These are phyloP conservation scores for Drosophila ohnishii DNA, from an alignment of 1,140 invertebrate species.

Conservation along the genomic window DNA sequence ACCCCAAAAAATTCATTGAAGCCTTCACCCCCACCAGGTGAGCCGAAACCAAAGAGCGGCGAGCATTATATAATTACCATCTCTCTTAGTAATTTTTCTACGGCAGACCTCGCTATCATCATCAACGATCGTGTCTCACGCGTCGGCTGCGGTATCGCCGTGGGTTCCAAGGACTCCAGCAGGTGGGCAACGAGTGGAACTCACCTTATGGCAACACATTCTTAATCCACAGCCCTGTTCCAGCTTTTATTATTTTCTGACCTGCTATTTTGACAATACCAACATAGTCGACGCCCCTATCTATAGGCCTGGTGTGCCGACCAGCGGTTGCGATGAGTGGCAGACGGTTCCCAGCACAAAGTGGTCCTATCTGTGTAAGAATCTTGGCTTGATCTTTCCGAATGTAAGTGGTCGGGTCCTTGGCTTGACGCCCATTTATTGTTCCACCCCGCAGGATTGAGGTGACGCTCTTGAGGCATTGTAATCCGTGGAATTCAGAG, in stretches of 20 bases:
- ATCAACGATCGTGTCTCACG: slow-evolving; percentile 57
- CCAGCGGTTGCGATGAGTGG: slow-evolving; percentile 39
- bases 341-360: background rate
- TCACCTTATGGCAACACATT: background rate
- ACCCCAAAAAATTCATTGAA: slow-evolving; percentile 22
- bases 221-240: background rate
- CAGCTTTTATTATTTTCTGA: slow-evolving; percentile 46
- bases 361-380: slow-evolving; percentile 37
- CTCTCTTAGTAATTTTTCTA: background rate
- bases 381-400: slow-evolving; percentile 37
- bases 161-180: background rate
- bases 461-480: background rate
- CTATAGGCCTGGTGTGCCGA: slow-evolving; percentile 31
- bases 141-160: slow-evolving; percentile 46
- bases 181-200: background rate
- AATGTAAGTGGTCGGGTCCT: background rate
- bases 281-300: slow-evolving; percentile 27
- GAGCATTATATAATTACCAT: background rate
- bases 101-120: slow-evolving; percentile 35
- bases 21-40: slow-evolving; percentile 21
- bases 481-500: background rate
- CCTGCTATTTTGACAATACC: slow-evolving; percentile 52
- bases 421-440: background rate
- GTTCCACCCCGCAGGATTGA: slow-evolving; percentile 1
- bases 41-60: background rate